These are phyloP conservation scores for Drosophila elegans DNA, from an alignment of 1,140 invertebrate species.

Conservation along the genomic window DNA sequence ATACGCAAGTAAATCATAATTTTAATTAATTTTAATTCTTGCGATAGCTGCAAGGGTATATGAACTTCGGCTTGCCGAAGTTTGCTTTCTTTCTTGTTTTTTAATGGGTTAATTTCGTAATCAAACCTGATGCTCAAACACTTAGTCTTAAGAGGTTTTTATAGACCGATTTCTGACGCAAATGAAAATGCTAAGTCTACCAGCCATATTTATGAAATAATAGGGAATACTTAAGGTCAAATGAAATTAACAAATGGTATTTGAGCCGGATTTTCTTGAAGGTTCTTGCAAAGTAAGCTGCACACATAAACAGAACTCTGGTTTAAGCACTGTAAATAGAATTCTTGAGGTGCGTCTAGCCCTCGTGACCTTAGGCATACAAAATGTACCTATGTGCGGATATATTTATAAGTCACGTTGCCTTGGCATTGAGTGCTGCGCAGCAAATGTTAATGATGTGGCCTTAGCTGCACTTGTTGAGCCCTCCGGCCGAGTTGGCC, in stretches of 20 bases:
- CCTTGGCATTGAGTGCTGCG: slow-evolving; percentile 61
- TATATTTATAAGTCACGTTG: slow-evolving; percentile 26
- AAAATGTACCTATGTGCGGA: slow-evolving; percentile 12
- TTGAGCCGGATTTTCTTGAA: not conserved
- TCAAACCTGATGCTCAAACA: too few species aligned
- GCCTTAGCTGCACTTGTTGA: slow-evolving; percentile 78
- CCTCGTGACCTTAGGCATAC: slow-evolving; percentile 37
- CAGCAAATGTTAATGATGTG: slow-evolving; percentile 75
- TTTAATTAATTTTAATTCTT: too few species aligned
- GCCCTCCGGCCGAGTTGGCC: slow-evolving; percentile 6
- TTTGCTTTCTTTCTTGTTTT: too few species aligned
- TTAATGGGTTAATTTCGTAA: too few species aligned
- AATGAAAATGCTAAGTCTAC: too few species aligned
- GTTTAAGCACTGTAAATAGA: slow-evolving; percentile 16
- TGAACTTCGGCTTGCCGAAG: too few species aligned
- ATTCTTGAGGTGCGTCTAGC: slow-evolving; percentile 20
- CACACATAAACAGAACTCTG: not conserved
- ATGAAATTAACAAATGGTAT: not conserved
- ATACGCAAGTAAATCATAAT: too few species aligned
- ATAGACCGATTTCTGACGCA: too few species aligned
- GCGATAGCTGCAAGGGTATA: too few species aligned
- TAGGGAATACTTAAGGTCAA: not conserved
- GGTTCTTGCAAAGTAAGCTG: slow-evolving; percentile 9
- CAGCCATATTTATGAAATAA: not conserved
- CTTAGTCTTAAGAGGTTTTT: too few species aligned